Base-by-base conservation (phyloP, 2,888 invertebrate genomes). In the Latrodectus hesperus region DNA sequence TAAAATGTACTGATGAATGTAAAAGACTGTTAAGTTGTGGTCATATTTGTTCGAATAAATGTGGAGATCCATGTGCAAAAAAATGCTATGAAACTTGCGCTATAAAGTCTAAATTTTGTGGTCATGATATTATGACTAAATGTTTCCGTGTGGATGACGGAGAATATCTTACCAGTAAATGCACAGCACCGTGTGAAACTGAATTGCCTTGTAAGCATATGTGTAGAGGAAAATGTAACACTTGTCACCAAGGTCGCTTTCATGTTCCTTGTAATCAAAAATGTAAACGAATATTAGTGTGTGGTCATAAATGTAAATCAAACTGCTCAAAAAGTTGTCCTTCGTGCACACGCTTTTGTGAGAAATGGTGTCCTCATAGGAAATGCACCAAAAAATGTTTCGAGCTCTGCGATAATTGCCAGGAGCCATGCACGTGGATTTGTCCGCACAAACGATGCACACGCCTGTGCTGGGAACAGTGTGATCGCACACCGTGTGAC, bases 251-350 rank as follows among this genome's bases (percentile, higher is more conserved):
- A 70, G 92, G 93, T 16, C 90, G 92, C 11, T 87, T 93, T 9
- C 93, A 93, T 88, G 77, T 90, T 12, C 87, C 90, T 9, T 93
- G 93, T 88, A 86, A 65, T 8, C 82, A 91, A 16, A 81, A 73
- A 5, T 93, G 93, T 89, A 85, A 88, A 8, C 90, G 91, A 11
- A 88, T 89, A 6, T 90, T 93, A 9, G 91, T 93, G 10, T 92
- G 92, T 89, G 92, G 92, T 9, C 92, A 92, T 86, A 88, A 93
- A 14, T 93, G 93, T 88, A 75, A 83, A 53, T 90, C 90, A n/a
- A 77, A 79, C 3, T 93, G 93, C 84, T 90, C 91, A 51, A 90
- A 91, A 65, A 88, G 89, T 49, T 93, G 93, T 86, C 91, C 91
- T 17, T 93, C 92, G 9, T 92, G 92, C 86, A 73, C 90, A 74